phyloP scores from a whole-genome alignment of 2,888 invertebrate species.

The Pyralis farinalis region DNA sequence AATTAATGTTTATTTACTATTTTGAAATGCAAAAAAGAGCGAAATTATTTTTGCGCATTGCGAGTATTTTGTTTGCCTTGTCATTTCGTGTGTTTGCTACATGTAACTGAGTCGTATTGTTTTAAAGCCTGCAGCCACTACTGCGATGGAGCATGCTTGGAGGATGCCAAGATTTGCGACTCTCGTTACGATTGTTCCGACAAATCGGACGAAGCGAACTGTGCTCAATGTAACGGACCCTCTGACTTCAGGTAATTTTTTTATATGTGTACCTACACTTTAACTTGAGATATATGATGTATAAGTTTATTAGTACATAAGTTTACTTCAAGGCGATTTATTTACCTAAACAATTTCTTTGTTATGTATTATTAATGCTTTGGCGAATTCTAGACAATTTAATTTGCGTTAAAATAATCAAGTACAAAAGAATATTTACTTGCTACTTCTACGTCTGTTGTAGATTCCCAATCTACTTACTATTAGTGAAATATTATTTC shows the following conservation, averaged over 20 bases:
- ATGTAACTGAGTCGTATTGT: slow-evolving; percentile 34
- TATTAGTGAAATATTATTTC: no score
- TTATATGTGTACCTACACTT: neutral
- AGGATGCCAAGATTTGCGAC: slow-evolving; percentile 81
- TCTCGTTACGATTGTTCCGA: slow-evolving; percentile 80
- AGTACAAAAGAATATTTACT: no score
- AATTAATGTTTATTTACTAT: no score
- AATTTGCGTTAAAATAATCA: no score
- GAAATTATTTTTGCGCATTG: slow-evolving; percentile 6
- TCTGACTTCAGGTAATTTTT: slow-evolving; percentile 63
- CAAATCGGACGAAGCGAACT: slow-evolving; percentile 76
- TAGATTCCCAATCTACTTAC: no score
- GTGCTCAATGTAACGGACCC: slow-evolving; percentile 49
- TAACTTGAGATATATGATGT: no score
- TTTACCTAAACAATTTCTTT: no score
- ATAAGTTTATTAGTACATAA: no score
- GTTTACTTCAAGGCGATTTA: no score
- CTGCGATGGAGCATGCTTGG: slow-evolving; percentile 83
- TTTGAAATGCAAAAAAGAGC: neutral
- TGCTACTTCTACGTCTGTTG: no score
- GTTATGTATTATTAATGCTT: no score
- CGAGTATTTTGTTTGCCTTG: slow-evolving; percentile 5
- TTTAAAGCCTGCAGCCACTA: slow-evolving; percentile 55
- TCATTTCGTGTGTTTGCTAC: slow-evolving; percentile 8
- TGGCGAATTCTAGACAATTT: no score